Base-by-base conservation (phyloP, 2,113 vertebrate species). In the Crypturellus undulatus region DNA sequence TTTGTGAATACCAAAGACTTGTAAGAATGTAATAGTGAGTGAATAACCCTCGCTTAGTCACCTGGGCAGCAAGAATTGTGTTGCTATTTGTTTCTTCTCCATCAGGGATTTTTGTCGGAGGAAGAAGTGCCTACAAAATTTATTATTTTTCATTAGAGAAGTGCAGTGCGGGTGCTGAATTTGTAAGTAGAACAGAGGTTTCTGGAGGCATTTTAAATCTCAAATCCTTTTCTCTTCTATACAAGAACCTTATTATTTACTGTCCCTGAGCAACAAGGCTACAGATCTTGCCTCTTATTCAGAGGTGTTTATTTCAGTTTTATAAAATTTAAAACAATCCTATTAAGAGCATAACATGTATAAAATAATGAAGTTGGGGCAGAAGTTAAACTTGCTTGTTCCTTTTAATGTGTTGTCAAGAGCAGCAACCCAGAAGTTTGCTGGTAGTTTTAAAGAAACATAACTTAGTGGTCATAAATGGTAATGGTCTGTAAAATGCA, bases 81-180 rank as follows among this genome's bases (percentile, higher is more conserved):
- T 49, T 80, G 45, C 32, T 91, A 51, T 89, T 93, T 84, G 10
- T 80, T 94, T 89, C 63, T 90, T 91, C 90, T 71, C 59, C 62
- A 40, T 49, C 28, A 64, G 59, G 52, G 36, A 89, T 94, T 96
- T 95, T 87, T 80, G 65, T 90, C 1, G 4, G 65, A 84, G 43
- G 19, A 59, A 82, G 63, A 85, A 79, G 14, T 70, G 21, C 43
- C 52, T 79, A 22, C 20, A 79, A 94, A 94, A 91, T 93, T 68
- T 92, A 88, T 80, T 84, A 82, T 84, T 93, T 87, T 89, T 92
- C 67, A 89, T 94, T 94, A 94, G 11, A 72, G 58, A 77, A 58
- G n/a, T 90, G 25, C 67, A 63, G 6, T 8, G 2, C 1, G 3
- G 75, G 45, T 78, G 26, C 10, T 28, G 10, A 69, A 81, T 93